Percentiles rank a stretch among this genome's conserved stretches.
Conservation (phyloP, 2,113 vertebrate species). For the Shinisaurus crocodilurus region DNA sequence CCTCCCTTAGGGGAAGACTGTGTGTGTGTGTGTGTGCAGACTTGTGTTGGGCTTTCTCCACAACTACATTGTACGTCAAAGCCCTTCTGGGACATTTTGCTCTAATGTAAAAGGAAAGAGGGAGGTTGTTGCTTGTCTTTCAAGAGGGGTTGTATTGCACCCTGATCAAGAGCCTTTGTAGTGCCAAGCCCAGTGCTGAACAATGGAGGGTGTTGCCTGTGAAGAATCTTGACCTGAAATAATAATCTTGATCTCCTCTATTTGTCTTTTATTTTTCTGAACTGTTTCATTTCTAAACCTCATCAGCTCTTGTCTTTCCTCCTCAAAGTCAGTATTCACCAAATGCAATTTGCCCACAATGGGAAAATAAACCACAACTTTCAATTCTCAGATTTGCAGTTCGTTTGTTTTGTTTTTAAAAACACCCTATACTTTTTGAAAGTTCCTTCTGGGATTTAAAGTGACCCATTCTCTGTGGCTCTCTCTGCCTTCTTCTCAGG, state of each 20-base stretch:
- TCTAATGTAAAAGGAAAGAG: neutral
- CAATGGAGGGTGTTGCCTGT: too few relatives aligned
- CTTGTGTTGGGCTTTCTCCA: too few relatives aligned
- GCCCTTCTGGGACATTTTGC: neutral
- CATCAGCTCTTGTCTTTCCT: neutral
- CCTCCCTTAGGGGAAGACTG: too few relatives aligned
- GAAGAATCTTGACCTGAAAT: neutral
- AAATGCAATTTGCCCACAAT: neutral
- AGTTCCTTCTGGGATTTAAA: neutral
- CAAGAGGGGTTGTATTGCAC: neutral
- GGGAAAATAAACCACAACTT: neutral
- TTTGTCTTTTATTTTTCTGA: neutral
- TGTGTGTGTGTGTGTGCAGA: too few relatives aligned
- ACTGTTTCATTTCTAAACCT: neutral
- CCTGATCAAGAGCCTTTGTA: neutral
- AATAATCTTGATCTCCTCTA: neutral
- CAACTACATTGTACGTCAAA: neutral
- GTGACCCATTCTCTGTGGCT: rapidly evolving
- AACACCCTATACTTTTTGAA: too few relatives aligned
- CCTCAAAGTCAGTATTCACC: neutral
- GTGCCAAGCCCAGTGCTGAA: neutral
- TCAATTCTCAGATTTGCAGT: neutral
- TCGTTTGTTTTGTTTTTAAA: neutral
- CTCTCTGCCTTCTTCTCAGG: slow-evolving; percentile 68
- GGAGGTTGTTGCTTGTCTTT: neutral